A percentile compares a stretch with the other conserved stretches of the same genome.
phyloP scores from a whole-genome alignment of 2,888 invertebrate genomes.

The Stramonita haemastoma region DNA sequence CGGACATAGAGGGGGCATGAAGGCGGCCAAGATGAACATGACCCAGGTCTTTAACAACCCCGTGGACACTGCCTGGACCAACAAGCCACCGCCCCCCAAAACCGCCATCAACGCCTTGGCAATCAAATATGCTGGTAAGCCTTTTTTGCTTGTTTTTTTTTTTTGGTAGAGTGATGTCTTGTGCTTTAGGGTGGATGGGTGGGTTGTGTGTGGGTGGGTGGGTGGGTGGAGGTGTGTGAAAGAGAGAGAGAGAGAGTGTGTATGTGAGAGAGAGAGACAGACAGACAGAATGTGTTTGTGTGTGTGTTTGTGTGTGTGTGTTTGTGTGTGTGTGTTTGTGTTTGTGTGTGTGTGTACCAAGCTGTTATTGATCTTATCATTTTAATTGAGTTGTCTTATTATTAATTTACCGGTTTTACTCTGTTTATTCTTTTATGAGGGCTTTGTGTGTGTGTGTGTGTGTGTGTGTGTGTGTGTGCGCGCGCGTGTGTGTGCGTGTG shows the following conservation, averaged over 20 bases:
- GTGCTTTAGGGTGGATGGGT: not conserved
- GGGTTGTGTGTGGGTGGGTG: not conserved
- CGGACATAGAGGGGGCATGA: slow-evolving; percentile 32
- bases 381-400: no score
- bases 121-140: slow-evolving; percentile 81
- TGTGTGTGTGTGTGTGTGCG: not conserved
- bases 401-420: not conserved
- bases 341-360: not conserved
- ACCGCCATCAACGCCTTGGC: slow-evolving; percentile 83
- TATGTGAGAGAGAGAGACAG: not conserved
- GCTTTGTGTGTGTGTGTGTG: not conserved
- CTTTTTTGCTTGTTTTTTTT: not conserved
- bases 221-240: not conserved
- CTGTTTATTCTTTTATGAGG: not conserved
- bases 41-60: slow-evolving; percentile 80
- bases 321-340: slow-evolving; percentile 1
- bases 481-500: slow-evolving; percentile 32
- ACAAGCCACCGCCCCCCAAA: slow-evolving; percentile 80
- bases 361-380: not conserved
- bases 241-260: not conserved
- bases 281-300: not conserved
- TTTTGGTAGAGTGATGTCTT: no score
- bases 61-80: slow-evolving; percentile 87
- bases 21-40: slow-evolving; percentile 42
- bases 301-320: slow-evolving; percentile 18